A percentile compares a stretch with the other conserved stretches of the same genome.
Evolutionary conservation across 2,888 invertebrate genomes (phyloP).

Genomic region (Phalera bucephala): DNA sequence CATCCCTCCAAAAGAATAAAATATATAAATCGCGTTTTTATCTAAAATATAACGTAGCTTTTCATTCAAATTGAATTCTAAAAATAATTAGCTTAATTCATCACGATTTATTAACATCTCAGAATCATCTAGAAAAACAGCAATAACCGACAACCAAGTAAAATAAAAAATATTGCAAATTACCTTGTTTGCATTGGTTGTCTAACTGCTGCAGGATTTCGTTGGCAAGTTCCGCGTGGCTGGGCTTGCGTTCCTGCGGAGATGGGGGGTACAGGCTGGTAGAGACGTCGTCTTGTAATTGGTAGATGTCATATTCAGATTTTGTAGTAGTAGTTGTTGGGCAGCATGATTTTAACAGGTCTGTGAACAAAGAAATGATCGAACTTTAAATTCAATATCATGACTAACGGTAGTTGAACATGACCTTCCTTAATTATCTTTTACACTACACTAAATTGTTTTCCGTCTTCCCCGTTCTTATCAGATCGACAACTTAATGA

Average conservation of each 20-base stretch:
- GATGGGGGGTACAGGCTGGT: constrained; percentile 67
- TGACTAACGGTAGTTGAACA: neutral
- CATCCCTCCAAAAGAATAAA: no score
- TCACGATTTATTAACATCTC: no score
- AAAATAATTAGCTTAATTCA: no score
- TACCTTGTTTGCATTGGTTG: constrained; percentile 87
- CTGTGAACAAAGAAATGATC: constrained; percentile 38
- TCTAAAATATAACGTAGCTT: no score
- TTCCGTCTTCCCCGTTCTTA: neutral
- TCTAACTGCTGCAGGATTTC: constrained; percentile 87
- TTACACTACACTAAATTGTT: neutral
- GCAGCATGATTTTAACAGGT: constrained; percentile 66
- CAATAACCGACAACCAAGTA: no score
- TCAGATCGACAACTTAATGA: no score
- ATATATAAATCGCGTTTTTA: no score
- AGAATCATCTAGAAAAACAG: no score
- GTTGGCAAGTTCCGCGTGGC: constrained; percentile 83
- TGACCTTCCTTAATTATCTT: neutral
- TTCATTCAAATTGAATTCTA: no score
- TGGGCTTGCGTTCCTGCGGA: constrained; percentile 69
- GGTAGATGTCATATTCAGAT: constrained; percentile 52
- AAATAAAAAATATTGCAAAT: no score
- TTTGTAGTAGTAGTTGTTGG: constrained; percentile 67
- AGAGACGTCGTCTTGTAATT: constrained; percentile 54
- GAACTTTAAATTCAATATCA: neutral